phyloP scores from a whole-genome alignment of 2,797 vertebrate species.

The Xyrichtys novacula region DNA sequence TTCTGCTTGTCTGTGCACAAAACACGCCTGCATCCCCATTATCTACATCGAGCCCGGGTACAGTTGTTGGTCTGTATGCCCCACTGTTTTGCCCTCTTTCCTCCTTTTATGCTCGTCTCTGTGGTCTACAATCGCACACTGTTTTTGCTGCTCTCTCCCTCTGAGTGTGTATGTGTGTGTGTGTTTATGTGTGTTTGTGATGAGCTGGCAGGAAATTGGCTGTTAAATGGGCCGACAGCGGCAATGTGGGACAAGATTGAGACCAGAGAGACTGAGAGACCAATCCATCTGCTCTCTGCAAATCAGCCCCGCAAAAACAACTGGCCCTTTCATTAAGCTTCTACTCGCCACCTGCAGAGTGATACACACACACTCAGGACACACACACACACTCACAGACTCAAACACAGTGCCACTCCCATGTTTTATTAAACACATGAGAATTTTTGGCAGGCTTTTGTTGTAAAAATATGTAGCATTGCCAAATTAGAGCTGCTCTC shows the following conservation, averaged over 20 bases:
- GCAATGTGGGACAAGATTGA: constrained; percentile 80
- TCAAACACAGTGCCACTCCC: constrained; percentile 16
- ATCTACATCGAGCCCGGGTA: constrained; percentile 12
- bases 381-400: not conserved
- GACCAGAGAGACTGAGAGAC: constrained; percentile 71
- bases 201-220: constrained; percentile 76
- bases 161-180: constrained; percentile 21
- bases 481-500: constrained; percentile 16
- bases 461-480: constrained; percentile 11
- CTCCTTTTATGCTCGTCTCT: constrained; percentile 35
- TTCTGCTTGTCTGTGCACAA: constrained; percentile 43
- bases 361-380: constrained; percentile 10
- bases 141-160: constrained; percentile 37
- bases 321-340: constrained; percentile 76
- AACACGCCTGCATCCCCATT: constrained; percentile 7
- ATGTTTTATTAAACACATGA: constrained; percentile 40
- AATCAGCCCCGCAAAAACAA: constrained; percentile 72
- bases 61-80: constrained; percentile 36
- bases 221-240: constrained; percentile 79
- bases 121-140: constrained; percentile 43
- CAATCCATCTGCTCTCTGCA: constrained; percentile 78
- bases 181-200: constrained; percentile 61
- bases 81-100: constrained; percentile 27
- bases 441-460: constrained; percentile 17
- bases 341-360: constrained; percentile 60